Evolutionary conservation across 2,797 vertebrate species (phyloP), one percentile per base, ranked within the genome.

Genomic region (Pseudomugil tenellus): DNA sequence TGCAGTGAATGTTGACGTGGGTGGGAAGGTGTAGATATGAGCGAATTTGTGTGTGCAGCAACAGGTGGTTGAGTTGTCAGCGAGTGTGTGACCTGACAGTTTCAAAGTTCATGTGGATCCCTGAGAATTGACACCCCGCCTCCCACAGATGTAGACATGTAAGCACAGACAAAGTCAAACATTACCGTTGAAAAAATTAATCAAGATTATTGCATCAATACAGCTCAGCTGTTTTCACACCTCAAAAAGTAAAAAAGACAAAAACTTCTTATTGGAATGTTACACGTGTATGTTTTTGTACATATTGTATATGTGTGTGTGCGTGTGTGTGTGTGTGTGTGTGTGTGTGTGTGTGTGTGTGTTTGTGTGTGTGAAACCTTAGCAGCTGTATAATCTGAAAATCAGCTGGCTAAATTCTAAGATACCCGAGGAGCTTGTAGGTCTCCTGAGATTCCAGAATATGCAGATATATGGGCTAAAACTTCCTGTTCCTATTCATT

Each of bases 31-130:
- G 76, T 12, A 29, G 59, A 73, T 52, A 58, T 72, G 43, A 48
- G 60, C 53, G 63, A 67, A 56, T 58, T 49, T 65, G 35, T 25
- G 51, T 70, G 59, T 59, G 68, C 70, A 25, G 78, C 61, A 87
- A 91, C 86, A 89, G 88, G 88, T 89, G 89, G 89, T 67, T 79
- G 83, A 80, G 83, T 81, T 85, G 85, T 89, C 83, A 89, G 80
- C 62, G 54, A 77, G 67, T 74, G 70, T 79, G 81, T 87, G 86
- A 90, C 86, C 88, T 81, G 76, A 74, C 64, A 67, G 75, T 85
- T 72, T 80, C 77, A 87, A 86, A 86, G 87, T 88, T 89, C 88
- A 89, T 71, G 65, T 41, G 10, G 82, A 84, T 79, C 75, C 78
- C 59, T 77, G 77, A 81, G 88, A 81, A 74, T 43, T 67, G 61